Evolutionary conservation across 2,888 invertebrate genomes (phyloP).

Genomic region (Tenthredo notha): DNA sequence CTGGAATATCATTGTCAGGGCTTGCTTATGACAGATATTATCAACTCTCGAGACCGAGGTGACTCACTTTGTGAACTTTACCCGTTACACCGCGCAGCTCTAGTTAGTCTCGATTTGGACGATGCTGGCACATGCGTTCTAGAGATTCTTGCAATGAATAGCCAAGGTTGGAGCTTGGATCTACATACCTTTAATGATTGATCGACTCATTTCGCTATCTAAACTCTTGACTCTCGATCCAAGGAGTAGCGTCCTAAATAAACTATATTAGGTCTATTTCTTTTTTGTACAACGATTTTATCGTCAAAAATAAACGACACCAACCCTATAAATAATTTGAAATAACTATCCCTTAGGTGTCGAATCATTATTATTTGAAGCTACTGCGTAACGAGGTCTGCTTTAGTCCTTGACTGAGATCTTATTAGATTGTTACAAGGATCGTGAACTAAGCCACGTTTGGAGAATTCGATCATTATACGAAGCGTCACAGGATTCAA

Average conservation of each 20-base stretch:
- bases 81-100: background rate
- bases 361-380: background rate
- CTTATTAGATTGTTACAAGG: conserved; percentile 22
- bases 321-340: background rate
- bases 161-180: background rate
- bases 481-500: conserved; percentile 39
- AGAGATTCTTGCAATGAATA: background rate
- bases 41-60: background rate
- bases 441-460: conserved; percentile 19
- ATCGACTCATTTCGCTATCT: background rate
- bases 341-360: background rate
- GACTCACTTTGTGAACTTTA: background rate
- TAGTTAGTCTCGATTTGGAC: conserved; percentile 19
- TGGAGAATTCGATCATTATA: conserved; percentile 6
- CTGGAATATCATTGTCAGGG: background rate
- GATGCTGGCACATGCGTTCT: background rate
- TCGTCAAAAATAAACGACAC: too few species aligned
- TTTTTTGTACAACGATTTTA: too few species aligned
- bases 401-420: conserved; percentile 37
- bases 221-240: background rate
- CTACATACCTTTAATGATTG: background rate
- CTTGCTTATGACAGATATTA: background rate
- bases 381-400: background rate
- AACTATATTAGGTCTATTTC: too few species aligned
- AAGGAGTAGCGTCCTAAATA: too few species aligned